Conservation (phyloP, 2,888 invertebrate genomes). For the Amiota mariae region DNA sequence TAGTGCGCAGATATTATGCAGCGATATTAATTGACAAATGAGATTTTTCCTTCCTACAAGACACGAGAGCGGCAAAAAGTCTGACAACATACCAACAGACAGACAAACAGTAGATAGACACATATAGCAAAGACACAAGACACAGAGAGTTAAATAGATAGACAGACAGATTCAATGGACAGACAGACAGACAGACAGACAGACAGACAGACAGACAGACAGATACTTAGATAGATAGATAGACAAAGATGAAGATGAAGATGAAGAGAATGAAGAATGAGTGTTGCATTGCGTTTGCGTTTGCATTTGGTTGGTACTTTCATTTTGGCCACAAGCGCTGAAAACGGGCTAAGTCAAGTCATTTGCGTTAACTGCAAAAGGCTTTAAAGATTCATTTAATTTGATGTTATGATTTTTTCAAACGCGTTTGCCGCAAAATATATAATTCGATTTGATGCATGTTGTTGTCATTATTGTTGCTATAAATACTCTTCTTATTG, state of each 20-base stretch:
- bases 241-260: neutral
- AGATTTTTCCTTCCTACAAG: slow-evolving; percentile 68
- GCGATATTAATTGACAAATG: slow-evolving; percentile 70
- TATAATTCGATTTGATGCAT: neutral
- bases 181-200: too few relatives aligned
- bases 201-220: neutral
- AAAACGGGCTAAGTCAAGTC: slow-evolving; percentile 6
- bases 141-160: neutral
- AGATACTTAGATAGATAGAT: neutral
- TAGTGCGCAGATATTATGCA: slow-evolving; percentile 61
- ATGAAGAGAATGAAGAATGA: neutral
- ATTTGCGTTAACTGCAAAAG: neutral
- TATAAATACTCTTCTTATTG: neutral
- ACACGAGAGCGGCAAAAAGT: slow-evolving; percentile 52
- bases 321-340: slow-evolving; percentile 64
- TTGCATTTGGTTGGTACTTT: slow-evolving; percentile 52
- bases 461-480: neutral
- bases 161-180: slow-evolving; percentile 1
- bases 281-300: neutral
- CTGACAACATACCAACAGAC: neutral
- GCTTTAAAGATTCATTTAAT: slow-evolving; percentile 23
- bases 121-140: neutral
- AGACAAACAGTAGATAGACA: neutral
- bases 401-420: slow-evolving; percentile 33
- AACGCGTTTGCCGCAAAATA: slow-evolving; percentile 20